Evolutionary conservation across 2,888 invertebrate species (phyloP).

Genomic region (Phalera bucephala): DNA sequence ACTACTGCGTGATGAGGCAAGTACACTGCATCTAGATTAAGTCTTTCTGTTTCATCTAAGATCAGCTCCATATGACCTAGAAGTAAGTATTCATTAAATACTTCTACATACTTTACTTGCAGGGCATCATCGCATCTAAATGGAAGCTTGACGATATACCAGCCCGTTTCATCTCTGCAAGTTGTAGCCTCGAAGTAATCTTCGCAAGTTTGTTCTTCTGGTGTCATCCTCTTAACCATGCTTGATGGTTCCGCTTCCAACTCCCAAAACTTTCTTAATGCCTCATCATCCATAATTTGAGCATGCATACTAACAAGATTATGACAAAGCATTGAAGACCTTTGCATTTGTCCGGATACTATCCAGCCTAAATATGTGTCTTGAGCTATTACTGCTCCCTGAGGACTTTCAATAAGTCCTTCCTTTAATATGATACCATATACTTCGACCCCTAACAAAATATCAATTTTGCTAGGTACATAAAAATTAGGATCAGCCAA

Average conservation of each 20-base stretch:
- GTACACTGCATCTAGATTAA: constrained; percentile 1
- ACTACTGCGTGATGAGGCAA: constrained; percentile 24
- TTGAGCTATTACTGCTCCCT: constrained; percentile 14
- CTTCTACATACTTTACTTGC: constrained; percentile 6
- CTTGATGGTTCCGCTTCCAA: constrained; percentile 19
- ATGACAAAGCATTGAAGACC: background rate
- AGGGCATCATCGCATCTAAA: constrained; percentile 8
- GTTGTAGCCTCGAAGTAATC: constrained; percentile 11
- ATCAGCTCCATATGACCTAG: constrained; percentile 14
- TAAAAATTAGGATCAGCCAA: constrained; percentile 10
- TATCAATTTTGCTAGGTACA: constrained; percentile 12
- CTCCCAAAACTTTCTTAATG: constrained; percentile 25
- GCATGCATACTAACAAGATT: constrained; percentile 10
- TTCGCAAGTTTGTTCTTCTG: constrained; percentile 24
- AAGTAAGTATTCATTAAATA: constrained; percentile 12
- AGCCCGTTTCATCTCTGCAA: constrained; percentile 11
- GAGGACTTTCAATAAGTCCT: constrained; percentile 12
- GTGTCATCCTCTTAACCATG: constrained; percentile 8
- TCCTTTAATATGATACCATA: constrained; percentile 11
- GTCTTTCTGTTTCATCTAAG: background rate
- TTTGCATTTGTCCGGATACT: constrained; percentile 14
- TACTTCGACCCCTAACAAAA: constrained; percentile 11
- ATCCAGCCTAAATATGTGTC: constrained; percentile 23
- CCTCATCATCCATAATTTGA: constrained; percentile 9
- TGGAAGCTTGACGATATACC: constrained; percentile 22